phyloP scores from a whole-genome alignment of 2,888 invertebrate genomes.

The Anagyrus pseudococci region DNA sequence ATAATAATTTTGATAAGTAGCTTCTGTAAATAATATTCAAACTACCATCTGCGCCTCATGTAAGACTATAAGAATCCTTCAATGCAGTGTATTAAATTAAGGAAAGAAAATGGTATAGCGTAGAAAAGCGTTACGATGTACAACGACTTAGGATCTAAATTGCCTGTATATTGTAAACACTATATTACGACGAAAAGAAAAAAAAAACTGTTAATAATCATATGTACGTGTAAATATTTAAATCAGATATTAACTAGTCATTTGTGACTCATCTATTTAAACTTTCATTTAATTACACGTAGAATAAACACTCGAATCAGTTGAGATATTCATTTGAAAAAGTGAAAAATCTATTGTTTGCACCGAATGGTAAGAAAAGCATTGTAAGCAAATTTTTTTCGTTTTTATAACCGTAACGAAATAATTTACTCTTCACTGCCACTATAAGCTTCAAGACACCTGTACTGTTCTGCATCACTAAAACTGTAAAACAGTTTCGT shows the following conservation, averaged over 20 bases:
- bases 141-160: conserved; percentile 57
- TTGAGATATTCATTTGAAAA: no score
- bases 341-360: no score
- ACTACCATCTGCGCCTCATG: conserved; percentile 33
- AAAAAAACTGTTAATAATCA: conserved; percentile 43
- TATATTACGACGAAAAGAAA: conserved; percentile 38
- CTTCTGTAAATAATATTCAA: conserved; percentile 54
- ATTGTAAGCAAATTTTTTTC: no score
- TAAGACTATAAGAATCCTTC: conserved; percentile 31
- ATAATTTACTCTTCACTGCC: no score
- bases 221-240: conserved; percentile 47
- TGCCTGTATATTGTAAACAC: conserved; percentile 50
- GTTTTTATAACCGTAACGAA: no score
- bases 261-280: conserved; percentile 35
- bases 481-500: no score
- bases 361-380: no score
- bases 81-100: conserved; percentile 24
- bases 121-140: conserved; percentile 54
- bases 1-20: conserved; percentile 60
- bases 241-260: conserved; percentile 53
- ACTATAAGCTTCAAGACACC: no score
- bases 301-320: not conserved
- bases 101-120: conserved; percentile 36
- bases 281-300: conserved; percentile 10
- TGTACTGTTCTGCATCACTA: no score